Evolutionary conservation across 1,140 invertebrate genomes (phyloP), one percentile per base, ranked within the genome.

Genomic region (Mya arenaria): DNA sequence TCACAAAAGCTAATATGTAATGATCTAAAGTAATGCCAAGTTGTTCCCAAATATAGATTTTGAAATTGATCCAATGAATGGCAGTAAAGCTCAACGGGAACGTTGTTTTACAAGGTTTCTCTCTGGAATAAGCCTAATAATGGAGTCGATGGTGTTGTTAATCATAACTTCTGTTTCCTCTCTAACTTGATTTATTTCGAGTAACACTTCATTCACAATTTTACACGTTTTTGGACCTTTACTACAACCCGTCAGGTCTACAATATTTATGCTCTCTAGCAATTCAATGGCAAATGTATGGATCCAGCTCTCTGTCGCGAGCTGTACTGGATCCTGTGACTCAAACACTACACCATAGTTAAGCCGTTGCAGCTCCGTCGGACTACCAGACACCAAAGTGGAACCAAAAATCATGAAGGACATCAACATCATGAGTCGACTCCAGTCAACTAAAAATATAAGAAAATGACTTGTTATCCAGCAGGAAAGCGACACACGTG

Each of bases 301-400:
- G 15, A 62, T 30, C 58, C 13, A 62, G 28, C 23, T 62, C 25
- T 62, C 58, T 4, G 4, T 62, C 30, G 58, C 58, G 8, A 62
- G n/a, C 5, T 62, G 58, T 34, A 62, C 5, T 25, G 17, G 58
- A 19, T 10, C 10, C 25, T 6, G 5, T n/a, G 58, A 34, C 28
- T 62, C 58, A 19, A 62, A 62, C 4, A 62, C 58, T 6, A 62
- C 28, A 62, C 58, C 58, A 62, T 62, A 62, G 58, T 62, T 62
- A 10, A 62, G 5, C 36, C 58, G n/a, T 34, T 62, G 58, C 28
- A 62, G n/a, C 19, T 62, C 58, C 34, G 41, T 5, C 5, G 36
- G 17, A 10, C 19, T 71, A 19, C 44, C 68, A 71, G 68, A 71
- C 37, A 52, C 68, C 68, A 34, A 34, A 4, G 48, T 17, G 17